Evolutionary conservation across 1,140 invertebrate genomes (phyloP), one percentile per base, ranked within the genome.

Genomic region (Ectropis grisescens): DNA sequence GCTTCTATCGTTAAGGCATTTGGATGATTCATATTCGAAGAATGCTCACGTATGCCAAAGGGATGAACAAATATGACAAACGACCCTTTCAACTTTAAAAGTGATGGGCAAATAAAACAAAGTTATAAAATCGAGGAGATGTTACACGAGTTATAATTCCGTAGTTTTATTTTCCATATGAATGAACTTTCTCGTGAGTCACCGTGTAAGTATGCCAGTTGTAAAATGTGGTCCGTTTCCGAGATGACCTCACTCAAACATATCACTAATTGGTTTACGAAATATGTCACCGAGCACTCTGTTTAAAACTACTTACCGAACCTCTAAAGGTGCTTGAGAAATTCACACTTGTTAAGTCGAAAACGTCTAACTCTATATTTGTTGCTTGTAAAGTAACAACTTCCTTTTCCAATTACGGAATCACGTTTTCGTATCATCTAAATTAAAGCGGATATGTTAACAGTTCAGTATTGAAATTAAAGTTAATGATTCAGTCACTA

Each of bases 181-280:
- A 58, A 52, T 43, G 44, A 41, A 56, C 60, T 65, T 60, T 67
- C 56, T 47, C 28, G 29, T 72, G 68, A 72, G 36, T 72, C 68
- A 72, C 41, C 27, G 13, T 22, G 24, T 33, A 60, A 61, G 55
- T 57, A 60, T 62, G 58, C 53, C 44, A 49, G 44, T 57, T 49
- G 38, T 57, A 62, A 59, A 38, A 51, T 50, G 46, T 53, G 49
- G 47, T 50, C 48, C 56, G 41, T 38, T 55, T 51, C 53, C 43
- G 44, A n/a, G n/a, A n/a, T n/a, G n/a, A n/a, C n/a, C n/a, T n/a
- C n/a, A n/a, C n/a, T n/a, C n/a, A n/a, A n/a, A n/a, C n/a, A 37
- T 8, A 31, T 6, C 24, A 10, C 6, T 26, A 10, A 26, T 4
- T 10, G 26, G 28, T 55, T 50, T 47, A 50, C 44, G 38, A 45